phyloP scores from a whole-genome alignment of 2,797 vertebrate genomes.

The Myotis findleyi region DNA sequence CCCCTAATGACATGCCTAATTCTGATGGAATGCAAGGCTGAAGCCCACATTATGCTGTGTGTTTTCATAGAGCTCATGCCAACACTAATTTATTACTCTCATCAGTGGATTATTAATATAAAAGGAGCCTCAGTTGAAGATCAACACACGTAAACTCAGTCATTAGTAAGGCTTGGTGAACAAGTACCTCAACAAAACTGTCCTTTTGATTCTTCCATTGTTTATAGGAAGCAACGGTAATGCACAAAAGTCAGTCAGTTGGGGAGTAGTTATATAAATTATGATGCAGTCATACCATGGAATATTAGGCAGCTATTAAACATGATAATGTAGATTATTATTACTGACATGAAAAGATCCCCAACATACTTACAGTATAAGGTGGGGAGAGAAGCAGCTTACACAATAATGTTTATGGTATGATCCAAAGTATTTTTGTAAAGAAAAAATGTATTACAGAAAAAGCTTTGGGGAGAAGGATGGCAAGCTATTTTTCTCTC shows the following conservation, averaged over 20 bases:
- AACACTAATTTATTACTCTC: slow-evolving; percentile 85
- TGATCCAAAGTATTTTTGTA: neutral
- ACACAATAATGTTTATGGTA: neutral
- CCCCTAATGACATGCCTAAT: slow-evolving; percentile 69
- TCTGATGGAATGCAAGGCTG: slow-evolving; percentile 72
- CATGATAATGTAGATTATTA: neutral
- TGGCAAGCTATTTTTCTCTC: neutral
- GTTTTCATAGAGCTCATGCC: slow-evolving; percentile 78
- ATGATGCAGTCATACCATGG: neutral
- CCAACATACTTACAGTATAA: neutral
- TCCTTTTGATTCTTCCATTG: neutral
- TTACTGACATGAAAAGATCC: neutral
- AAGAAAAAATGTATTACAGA: neutral
- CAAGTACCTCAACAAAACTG: neutral
- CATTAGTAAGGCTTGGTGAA: neutral
- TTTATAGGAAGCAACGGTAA: neutral
- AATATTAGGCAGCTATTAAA: slow-evolving; percentile 32
- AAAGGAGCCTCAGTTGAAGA: slow-evolving; percentile 49
- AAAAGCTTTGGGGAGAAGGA: neutral
- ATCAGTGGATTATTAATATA: slow-evolving; percentile 80
- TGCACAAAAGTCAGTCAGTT: neutral
- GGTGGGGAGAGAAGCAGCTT: neutral
- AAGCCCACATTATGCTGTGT: slow-evolving; percentile 37
- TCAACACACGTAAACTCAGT: neutral
- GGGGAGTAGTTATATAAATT: neutral